Evolutionary conservation across 2,113 vertebrate genomes (phyloP).

Genomic region (Heterotilapia buettikoferi): DNA sequence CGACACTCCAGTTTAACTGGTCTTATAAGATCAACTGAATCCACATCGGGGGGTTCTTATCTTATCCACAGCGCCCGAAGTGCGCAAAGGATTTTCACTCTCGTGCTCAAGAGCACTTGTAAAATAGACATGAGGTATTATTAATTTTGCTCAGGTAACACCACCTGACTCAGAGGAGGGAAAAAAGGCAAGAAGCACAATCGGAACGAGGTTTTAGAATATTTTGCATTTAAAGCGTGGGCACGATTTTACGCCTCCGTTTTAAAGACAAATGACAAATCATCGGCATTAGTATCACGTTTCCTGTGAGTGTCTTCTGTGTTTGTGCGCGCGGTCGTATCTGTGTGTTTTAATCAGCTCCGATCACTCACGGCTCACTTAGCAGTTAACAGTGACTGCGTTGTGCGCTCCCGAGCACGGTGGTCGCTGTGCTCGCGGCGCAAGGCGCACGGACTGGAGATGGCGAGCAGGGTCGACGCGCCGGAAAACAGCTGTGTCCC

Average conservation of each 20-base stretch:
- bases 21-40: not conserved
- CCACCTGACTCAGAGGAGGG: not conserved
- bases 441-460: not conserved
- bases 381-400: constrained; percentile 23
- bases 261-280: constrained; percentile 13
- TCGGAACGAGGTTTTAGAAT: not conserved
- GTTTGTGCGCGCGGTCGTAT: not conserved
- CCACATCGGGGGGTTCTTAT: not conserved
- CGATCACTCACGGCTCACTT: constrained; percentile 35
- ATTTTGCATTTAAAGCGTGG: not conserved
- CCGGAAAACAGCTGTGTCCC: constrained; percentile 48
- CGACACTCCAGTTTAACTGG: not conserved
- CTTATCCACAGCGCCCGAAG: not conserved
- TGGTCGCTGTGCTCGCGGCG: not conserved
- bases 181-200: not conserved
- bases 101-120: not conserved
- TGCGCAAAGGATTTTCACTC: not conserved
- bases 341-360: constrained; percentile 32
- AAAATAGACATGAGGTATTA: not conserved
- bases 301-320: not conserved
- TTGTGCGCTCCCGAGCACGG: constrained; percentile 24
- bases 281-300: constrained; percentile 16
- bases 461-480: not conserved
- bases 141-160: constrained; percentile 7
- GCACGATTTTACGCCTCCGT: constrained; percentile 4